These are phyloP conservation scores for Dipus sagitta DNA, from an alignment of 2,797 vertebrate species.

Conservation along the genomic window DNA sequence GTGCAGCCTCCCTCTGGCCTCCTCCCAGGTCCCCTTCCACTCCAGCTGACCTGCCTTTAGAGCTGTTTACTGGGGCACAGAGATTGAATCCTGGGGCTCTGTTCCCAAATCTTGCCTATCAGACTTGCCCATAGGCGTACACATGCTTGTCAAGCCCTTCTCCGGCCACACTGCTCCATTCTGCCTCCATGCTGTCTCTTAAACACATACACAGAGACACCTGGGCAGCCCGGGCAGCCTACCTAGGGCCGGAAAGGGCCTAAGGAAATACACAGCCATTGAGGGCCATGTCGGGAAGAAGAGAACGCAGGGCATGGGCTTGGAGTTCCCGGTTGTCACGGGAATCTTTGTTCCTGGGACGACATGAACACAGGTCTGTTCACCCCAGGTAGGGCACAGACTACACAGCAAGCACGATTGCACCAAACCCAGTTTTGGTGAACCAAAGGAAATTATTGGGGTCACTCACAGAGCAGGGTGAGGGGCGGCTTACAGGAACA, in stretches of 20 bases:
- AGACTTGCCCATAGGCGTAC: neutral
- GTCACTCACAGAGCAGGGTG: no score
- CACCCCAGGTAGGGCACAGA: no score
- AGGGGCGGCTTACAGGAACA: no score
- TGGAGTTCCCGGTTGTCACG: no score
- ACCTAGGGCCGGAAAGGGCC: neutral
- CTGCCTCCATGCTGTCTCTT: neutral
- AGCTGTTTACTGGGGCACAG: neutral
- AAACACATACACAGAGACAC: neutral
- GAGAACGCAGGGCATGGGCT: neutral
- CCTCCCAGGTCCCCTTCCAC: neutral
- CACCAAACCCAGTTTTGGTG: no score
- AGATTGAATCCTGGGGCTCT: neutral
- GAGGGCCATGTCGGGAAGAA: neutral
- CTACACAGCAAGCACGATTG: no score
- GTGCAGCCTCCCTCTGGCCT: fast-evolving
- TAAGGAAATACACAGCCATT: neutral
- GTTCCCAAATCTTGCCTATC: neutral
- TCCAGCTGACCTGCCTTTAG: conserved; percentile 18
- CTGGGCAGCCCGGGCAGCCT: neutral
- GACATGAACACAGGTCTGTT: no score
- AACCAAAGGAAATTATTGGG: no score
- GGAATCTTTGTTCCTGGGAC: no score
- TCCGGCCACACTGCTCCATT: fast-evolving
- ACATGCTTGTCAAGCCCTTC: fast-evolving